A percentile compares a stretch with the other conserved stretches of the same genome.
These are phyloP conservation scores for Pachyuromys duprasi DNA, from an alignment of 2,797 vertebrate genomes.

Conservation along the genomic window DNA sequence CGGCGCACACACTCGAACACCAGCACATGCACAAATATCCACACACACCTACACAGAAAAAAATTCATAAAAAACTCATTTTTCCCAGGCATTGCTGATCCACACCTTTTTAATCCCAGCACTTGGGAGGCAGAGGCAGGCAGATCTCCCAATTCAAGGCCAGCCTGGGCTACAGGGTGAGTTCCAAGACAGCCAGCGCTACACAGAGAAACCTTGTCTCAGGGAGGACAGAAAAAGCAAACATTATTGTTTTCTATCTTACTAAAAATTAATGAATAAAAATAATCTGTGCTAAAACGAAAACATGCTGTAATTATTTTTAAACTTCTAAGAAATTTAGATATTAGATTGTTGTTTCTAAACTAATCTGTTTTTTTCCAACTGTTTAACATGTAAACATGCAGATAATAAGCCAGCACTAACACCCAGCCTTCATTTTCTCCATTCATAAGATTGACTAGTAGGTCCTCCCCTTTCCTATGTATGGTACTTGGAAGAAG, in stretches of 20 bases:
- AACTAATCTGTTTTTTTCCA: not conserved
- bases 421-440: not conserved
- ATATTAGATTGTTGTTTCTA: conserved; percentile 27
- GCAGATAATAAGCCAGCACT: not conserved
- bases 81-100: not conserved
- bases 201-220: not conserved
- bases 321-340: not conserved
- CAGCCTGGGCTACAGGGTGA: not conserved
- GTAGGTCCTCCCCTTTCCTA: not conserved
- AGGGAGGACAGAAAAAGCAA: not conserved
- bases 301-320: not conserved
- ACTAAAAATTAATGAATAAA: not conserved
- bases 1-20: too few species aligned
- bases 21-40: not conserved
- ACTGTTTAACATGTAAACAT: not conserved
- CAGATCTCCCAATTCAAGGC: not conserved
- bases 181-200: not conserved
- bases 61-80: not conserved
- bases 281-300: not conserved
- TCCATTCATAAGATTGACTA: not conserved
- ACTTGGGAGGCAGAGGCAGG: not conserved
- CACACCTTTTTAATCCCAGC: not conserved
- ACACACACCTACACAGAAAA: not conserved
- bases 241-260: not conserved
- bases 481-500: not conserved